Evolutionary conservation across 2,113 vertebrate species (phyloP).

Genomic region (Tachycineta bicolor): DNA sequence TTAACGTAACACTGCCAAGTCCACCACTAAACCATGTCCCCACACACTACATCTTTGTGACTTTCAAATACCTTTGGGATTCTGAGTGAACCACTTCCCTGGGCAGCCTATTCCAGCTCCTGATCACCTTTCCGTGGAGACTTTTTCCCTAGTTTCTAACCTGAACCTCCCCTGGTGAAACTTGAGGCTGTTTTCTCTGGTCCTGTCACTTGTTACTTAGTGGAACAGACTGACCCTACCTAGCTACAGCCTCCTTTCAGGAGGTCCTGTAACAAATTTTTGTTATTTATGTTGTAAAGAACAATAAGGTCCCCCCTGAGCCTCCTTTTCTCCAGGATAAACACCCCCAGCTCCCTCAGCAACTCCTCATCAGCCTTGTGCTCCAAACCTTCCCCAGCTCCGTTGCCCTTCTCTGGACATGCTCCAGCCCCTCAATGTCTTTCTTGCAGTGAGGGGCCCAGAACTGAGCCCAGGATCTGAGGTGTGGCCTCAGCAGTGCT

Average conservation of each 20-base stretch:
- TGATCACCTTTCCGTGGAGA: not conserved
- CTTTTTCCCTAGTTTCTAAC: not conserved
- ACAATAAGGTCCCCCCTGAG: not conserved
- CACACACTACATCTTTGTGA: no score
- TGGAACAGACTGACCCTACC: not conserved
- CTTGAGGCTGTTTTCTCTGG: not conserved
- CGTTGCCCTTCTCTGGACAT: rapidly evolving
- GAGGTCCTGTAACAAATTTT: no score
- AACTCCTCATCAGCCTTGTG: rapidly evolving
- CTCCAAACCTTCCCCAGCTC: not conserved
- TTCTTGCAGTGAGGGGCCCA: not conserved
- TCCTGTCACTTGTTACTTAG: not conserved
- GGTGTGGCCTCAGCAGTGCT: not conserved
- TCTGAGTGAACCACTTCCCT: not conserved
- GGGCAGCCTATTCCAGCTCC: not conserved
- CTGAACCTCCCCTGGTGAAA: not conserved
- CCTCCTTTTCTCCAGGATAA: not conserved
- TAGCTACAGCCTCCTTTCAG: not conserved
- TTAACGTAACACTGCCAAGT: not conserved
- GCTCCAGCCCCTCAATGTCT: not conserved
- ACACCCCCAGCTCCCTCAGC: not conserved
- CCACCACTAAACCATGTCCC: not conserved
- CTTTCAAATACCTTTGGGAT: not conserved
- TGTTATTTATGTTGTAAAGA: not conserved
- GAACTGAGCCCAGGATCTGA: rapidly evolving